Evolutionary conservation across 2,113 vertebrate species (phyloP).

Genomic region (Myrmecophaga tridactyla): DNA sequence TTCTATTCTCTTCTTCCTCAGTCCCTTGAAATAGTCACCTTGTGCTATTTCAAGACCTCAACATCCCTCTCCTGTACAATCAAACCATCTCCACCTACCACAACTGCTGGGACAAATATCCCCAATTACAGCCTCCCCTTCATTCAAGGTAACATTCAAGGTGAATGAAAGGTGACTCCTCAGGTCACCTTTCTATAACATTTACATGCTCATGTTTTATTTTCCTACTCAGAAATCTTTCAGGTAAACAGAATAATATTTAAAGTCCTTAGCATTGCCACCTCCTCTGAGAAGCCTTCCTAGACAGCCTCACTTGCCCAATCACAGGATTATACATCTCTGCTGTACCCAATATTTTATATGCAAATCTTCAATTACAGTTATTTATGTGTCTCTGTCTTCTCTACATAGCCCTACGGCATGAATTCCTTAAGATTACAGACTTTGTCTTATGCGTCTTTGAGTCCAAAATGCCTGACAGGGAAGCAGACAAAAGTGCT

Average conservation of each 20-base stretch:
- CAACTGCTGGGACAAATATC: not conserved
- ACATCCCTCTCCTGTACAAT: not conserved
- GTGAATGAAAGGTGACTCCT: no score
- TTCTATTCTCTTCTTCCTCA: not conserved
- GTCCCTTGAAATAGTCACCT: not conserved
- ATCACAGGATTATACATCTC: not conserved
- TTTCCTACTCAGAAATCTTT: not conserved
- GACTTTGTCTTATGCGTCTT: not conserved
- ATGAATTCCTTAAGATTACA: not conserved
- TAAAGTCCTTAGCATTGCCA: not conserved
- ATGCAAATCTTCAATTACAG: not conserved
- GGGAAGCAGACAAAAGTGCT: not conserved
- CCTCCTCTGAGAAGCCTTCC: not conserved
- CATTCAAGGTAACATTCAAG: no score
- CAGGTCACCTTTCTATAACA: constrained; percentile 1
- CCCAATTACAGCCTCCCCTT: not conserved
- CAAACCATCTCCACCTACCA: not conserved
- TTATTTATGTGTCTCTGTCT: not conserved
- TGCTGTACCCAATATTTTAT: not conserved
- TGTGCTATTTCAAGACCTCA: not conserved
- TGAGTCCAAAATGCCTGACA: not conserved
- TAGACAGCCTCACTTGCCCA: not conserved
- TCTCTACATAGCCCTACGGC: not conserved
- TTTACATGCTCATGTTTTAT: not conserved
- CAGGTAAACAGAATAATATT: not conserved